phyloP scores from a whole-genome alignment of 2,888 invertebrate species.

The Oegoconia quadripuncta region DNA sequence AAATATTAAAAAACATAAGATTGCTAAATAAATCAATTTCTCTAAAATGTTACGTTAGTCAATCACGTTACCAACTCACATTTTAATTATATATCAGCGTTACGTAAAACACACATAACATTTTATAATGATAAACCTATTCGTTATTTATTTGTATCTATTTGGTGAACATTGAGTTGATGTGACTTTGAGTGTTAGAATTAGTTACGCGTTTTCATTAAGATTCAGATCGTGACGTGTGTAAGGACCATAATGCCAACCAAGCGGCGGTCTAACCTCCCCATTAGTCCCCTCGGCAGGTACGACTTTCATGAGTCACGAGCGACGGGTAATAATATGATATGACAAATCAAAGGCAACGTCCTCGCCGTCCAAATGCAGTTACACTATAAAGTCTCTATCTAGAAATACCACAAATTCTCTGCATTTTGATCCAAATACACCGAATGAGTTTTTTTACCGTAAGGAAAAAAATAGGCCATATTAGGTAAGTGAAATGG shows the following conservation, averaged over 20 bases:
- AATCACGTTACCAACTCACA: too few relatives aligned
- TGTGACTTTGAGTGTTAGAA: neutral
- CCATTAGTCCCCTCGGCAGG: conserved; percentile 37
- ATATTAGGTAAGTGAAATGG: too few relatives aligned
- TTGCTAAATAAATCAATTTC: too few relatives aligned
- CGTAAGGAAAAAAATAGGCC: too few relatives aligned
- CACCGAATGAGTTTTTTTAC: too few relatives aligned
- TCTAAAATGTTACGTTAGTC: too few relatives aligned
- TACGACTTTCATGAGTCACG: conserved; percentile 31
- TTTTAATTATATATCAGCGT: too few relatives aligned
- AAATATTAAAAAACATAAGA: too few relatives aligned
- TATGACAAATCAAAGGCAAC: conserved; percentile 30
- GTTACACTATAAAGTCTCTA: neutral
- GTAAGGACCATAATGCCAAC: conserved; percentile 35
- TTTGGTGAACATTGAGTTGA: too few relatives aligned
- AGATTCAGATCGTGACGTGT: conserved; percentile 48
- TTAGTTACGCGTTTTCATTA: conserved; percentile 27
- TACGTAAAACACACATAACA: too few relatives aligned
- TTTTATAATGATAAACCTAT: too few relatives aligned
- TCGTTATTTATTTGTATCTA: too few relatives aligned
- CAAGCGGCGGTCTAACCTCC: conserved; percentile 33
- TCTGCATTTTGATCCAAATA: neutral
- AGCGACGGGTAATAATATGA: conserved; percentile 26
- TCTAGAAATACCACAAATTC: neutral
- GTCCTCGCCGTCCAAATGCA: conserved; percentile 16